Conservation (phyloP, 2,113 vertebrate species). For the Leucosticte australis region DNA sequence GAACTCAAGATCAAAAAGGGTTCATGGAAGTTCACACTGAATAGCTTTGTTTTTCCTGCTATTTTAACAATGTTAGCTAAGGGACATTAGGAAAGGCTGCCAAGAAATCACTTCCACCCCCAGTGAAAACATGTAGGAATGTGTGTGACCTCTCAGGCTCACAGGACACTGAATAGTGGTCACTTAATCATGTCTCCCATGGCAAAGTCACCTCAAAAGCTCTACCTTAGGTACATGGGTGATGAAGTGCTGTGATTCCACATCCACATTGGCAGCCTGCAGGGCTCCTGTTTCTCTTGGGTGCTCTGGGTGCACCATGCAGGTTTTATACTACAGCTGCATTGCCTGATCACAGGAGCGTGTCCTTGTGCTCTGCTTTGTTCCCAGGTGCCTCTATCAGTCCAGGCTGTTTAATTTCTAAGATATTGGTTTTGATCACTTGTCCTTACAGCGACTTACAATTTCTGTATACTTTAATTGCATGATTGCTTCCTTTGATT, state of each 20-base stretch:
- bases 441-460: neutral
- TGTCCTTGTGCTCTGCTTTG: neutral
- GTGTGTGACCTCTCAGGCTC: neutral
- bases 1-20: neutral
- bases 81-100: neutral
- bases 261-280: neutral
- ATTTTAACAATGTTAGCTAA: neutral
- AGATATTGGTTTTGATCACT: neutral
- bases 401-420: neutral
- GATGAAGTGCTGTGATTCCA: neutral
- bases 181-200: neutral
- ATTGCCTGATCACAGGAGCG: neutral
- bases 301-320: neutral
- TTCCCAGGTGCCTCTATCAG: neutral
- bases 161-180: neutral
- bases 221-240: rapidly evolving
- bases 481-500: constrained; percentile 39
- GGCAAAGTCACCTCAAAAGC: neutral
- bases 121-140: neutral
- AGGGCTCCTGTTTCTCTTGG: neutral
- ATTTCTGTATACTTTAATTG: neutral
- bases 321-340: neutral
- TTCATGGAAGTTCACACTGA: neutral
- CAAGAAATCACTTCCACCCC: neutral
- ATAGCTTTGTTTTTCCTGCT: neutral